These are phyloP conservation scores for Eulemur coronatus DNA, from an alignment of 2,797 vertebrate species.

Conservation along the genomic window DNA sequence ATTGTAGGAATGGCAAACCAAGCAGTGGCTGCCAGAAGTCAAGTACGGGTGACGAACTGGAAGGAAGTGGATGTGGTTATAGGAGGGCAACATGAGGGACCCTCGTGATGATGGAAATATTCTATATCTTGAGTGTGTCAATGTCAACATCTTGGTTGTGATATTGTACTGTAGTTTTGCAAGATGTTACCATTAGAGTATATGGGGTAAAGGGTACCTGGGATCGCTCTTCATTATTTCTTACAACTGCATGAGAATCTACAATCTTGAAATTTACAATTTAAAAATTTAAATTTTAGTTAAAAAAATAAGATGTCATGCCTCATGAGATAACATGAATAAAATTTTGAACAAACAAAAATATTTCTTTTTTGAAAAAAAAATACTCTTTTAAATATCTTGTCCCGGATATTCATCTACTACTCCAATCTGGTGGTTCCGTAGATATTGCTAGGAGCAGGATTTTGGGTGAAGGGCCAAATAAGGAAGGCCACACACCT, in stretches of 20 bases:
- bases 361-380: not conserved
- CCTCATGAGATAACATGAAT: not conserved
- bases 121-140: not conserved
- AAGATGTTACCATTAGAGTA: not conserved
- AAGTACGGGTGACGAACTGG: not conserved
- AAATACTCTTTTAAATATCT: not conserved
- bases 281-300: not conserved
- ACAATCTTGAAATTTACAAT: not conserved
- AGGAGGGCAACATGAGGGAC: not conserved
- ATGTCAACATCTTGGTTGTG: not conserved
- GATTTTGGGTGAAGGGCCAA: accelerated
- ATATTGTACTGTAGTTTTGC: not conserved
- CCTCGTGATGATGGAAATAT: not conserved
- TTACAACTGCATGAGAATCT: not conserved
- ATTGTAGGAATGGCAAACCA: not conserved
- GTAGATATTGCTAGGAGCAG: accelerated
- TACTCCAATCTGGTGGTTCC: not conserved
- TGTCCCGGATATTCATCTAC: not conserved
- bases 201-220: not conserved
- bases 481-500: not conserved
- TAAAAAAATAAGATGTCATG: not conserved
- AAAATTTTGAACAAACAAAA: constrained; percentile 1
- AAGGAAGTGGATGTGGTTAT: not conserved
- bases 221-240: not conserved
- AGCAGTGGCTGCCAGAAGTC: not conserved